Base-by-base conservation (phyloP, 2,113 vertebrate genomes). In the Cyprinodon tularosa region DNA sequence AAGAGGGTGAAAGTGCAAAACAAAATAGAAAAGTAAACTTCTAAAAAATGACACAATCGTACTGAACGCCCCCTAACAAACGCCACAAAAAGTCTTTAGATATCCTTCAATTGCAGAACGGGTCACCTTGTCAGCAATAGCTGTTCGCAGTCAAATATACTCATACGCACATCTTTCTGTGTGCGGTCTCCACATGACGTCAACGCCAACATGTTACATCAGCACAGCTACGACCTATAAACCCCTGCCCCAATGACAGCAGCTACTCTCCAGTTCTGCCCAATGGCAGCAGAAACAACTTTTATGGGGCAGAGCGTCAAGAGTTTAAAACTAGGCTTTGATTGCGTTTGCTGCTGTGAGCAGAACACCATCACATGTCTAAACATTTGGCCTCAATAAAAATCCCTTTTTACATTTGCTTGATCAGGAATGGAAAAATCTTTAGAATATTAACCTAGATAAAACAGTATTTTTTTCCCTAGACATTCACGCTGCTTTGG, bases 41-140 rank as follows among this genome's bases (percentile, higher is more conserved):
- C 4, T 37, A 15, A 7, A 68, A 57, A 2, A 22, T 6, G 29
- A n/a, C 44, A 47, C n/a, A 45, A 13, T 14, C 36, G 36, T 6
- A 45, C 66, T 50, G 22, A 53, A 39, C 1, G 37, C 5, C 12
- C 20, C 42, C 12, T 37, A 39, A 81, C 14, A n/a, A 48, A 4
- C 47, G 39, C 7, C 9, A 48, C 36, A 45, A 12, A 48, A 38
- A 38, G 14, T 2, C 22, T 22, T 0, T 40, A 1, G 42, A 3
- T 42, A 74, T 45, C 37, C 20, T 17, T 3, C 42, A 38, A 1
- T 17, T 12, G 42, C 36, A 59, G 37, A 80, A 74, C 74, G 74
- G 80, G 53, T 68, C 74, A 89, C 84, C 86, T 88, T 81, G 76
- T 84, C 45, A 82, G 71, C 42, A 36, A 50, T 67, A 15, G 2